Base-by-base conservation (phyloP, 1,140 invertebrate species). In the Aphelenchoides besseyi region DNA sequence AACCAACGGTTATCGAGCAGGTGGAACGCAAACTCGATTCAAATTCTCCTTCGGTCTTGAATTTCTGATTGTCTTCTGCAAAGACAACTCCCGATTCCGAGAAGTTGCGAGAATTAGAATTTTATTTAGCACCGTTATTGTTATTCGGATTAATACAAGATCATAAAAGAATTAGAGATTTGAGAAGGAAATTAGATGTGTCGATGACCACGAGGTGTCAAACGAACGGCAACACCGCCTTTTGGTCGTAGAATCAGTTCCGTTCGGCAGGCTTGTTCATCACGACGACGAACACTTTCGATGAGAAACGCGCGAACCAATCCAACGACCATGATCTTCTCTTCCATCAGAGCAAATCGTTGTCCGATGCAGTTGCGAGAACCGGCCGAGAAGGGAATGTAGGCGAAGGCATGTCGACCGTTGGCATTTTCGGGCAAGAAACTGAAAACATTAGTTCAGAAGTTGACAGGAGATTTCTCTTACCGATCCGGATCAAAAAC, bases 401-500 rank as follows among this genome's bases (percentile, higher is more conserved):
- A 64, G 18, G 73, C 35, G 72, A 79, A 86, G 12, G 87, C 84
- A 80, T 87, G 86, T 67, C 84, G 69, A 23, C 48, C 36, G 64
- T 89, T 88, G 71, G 89, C 90, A 85, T 95, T 92, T 53, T 73
- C 72, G 30, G 72, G 9, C 18, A 64, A 55, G 41, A 72, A 69
- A n/a, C 68, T 69, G 41, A 3, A 69, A 67, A 37, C 12, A 69
- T 12, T 23, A 2, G 2, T 26, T 33, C 9, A 41, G n/a, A 23
- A 62, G 2, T 61, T 30, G 30, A 57, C 26, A 23, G 33, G 9
- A 33, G 12, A 2, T 54, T n/a, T 48, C 41, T 93, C 86, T 87
- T 95, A 97, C 83, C 94, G 90, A 72, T 97, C 93, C 0, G 94
- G 94, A 86, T 94, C 88, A 84, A 95, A 97, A 62, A 87, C 88